Base-by-base conservation (phyloP, 2,113 vertebrate genomes). In the Marmota monax region DNA sequence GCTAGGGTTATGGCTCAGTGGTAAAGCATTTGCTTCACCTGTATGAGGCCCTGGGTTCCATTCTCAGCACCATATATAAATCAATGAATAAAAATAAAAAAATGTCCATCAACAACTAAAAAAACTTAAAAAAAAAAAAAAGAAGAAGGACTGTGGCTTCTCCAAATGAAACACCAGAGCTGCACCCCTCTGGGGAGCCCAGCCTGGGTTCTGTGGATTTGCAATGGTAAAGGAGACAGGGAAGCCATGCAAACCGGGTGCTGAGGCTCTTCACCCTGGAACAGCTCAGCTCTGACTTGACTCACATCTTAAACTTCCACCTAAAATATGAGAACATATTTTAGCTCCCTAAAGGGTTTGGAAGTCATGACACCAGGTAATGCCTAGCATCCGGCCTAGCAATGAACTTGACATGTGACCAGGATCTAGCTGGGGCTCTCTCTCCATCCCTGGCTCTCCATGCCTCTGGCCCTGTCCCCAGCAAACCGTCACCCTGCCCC, bases 401-500 rank as follows among this genome's bases (percentile, higher is more conserved):
- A 51, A 18, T 16, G 70, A 85, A 23, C 4, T 2, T 11, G 32
- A 7, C 0, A 0, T 4, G 42, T 37, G 6, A 32, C 9, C 23
- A 23, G 58, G 92, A n/a, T 4, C 27, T 5, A 9, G 20, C 22
- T 39, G 70, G 70, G 29, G 22, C 5, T 51, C 58, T 32, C 42
- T 29, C 20, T 73, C 48, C 53, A 34, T 18, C 42, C n/a, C 53
- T 7, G 1, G 53, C 25, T 51, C 29, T 37, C 29, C 2, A 0
- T 9, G 45, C 4, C 53, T 17, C 18, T 2, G 39, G 22, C 53
- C 63, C 61, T 18, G 48, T 37, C 78, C 0, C 53, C 82, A 2
- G 25, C 37, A 1, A 16, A 23, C 2, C 84, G 1, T 27, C 42
- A 2, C 2, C 0, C 0, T 16, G 32, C 56, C 12, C 2, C 0